Evolutionary conservation across 2,113 vertebrate species (phyloP).

Genomic region (Poecilia latipinna): DNA sequence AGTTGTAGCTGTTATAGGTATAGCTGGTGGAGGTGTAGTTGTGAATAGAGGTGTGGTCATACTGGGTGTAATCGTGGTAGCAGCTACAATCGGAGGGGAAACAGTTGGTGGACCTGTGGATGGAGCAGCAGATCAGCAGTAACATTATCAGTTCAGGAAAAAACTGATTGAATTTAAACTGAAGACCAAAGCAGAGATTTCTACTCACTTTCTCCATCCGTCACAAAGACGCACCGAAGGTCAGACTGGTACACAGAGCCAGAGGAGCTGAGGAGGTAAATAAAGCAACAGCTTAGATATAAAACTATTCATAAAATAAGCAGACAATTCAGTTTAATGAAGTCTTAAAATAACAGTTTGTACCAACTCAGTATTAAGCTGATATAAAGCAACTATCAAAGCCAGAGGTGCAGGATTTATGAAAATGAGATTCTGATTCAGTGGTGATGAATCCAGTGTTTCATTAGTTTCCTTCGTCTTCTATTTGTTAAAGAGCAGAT

Average conservation of each 20-base stretch:
- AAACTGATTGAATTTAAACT: neutral
- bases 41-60: too few species aligned
- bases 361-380: neutral
- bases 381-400: too few species aligned
- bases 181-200: neutral
- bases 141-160: neutral
- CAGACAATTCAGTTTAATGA: neutral
- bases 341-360: neutral
- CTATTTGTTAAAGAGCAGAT: too few species aligned
- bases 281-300: neutral
- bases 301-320: too few species aligned
- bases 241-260: constrained; percentile 3
- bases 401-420: too few species aligned
- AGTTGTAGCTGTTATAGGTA: too few species aligned
- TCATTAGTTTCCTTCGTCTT: too few species aligned
- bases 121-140: neutral
- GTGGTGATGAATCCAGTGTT: too few species aligned
- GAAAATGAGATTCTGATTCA: too few species aligned
- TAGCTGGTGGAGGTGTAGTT: too few species aligned
- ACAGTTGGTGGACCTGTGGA: neutral
- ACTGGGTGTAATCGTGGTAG: too few species aligned
- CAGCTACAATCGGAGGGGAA: too few species aligned
- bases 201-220: neutral
- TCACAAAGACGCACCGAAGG: neutral
- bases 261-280: neutral